phyloP scores from a whole-genome alignment of 2,888 invertebrate species.

The Ecliptopera silaceata region DNA sequence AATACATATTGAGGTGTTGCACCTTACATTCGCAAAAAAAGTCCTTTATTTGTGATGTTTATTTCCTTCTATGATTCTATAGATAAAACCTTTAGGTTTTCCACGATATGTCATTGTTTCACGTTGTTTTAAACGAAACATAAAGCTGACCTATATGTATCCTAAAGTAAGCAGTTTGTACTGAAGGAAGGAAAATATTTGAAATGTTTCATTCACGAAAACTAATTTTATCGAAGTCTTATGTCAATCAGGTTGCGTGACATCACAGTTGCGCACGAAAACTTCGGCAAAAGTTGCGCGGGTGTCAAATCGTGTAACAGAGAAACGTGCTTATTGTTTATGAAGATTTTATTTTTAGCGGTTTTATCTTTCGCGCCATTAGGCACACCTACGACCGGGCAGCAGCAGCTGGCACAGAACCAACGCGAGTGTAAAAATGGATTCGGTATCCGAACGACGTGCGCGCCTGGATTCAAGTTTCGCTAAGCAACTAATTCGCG shows the following conservation, averaged over 20 bases:
- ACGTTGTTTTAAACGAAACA: too few species aligned
- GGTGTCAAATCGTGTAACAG: constrained; percentile 52
- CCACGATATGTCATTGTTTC: too few species aligned
- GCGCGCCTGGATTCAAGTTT: constrained; percentile 57
- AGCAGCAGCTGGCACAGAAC: constrained; percentile 68
- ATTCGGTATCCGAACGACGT: constrained; percentile 50
- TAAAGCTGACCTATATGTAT: too few species aligned
- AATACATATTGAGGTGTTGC: too few species aligned
- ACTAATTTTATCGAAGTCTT: constrained; percentile 4
- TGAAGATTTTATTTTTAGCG: constrained; percentile 73
- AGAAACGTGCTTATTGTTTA: constrained; percentile 75
- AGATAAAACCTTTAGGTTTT: too few species aligned
- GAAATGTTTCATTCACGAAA: constrained; percentile 7
- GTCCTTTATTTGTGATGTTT: too few species aligned
- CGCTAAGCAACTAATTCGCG: constrained; percentile 39
- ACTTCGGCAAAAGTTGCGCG: constrained; percentile 49
- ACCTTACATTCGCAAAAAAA: too few species aligned
- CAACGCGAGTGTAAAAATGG: constrained; percentile 79
- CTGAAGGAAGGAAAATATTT: too few species aligned
- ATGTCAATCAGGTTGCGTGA: constrained; percentile 18
- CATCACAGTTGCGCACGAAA: constrained; percentile 28
- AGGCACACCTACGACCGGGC: constrained; percentile 67
- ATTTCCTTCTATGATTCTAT: too few species aligned
- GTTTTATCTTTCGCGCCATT: constrained; percentile 78
- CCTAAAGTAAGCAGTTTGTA: too few species aligned